Evolutionary conservation across 2,113 vertebrate species (phyloP).

Genomic region (Coreoperca whiteheadi): DNA sequence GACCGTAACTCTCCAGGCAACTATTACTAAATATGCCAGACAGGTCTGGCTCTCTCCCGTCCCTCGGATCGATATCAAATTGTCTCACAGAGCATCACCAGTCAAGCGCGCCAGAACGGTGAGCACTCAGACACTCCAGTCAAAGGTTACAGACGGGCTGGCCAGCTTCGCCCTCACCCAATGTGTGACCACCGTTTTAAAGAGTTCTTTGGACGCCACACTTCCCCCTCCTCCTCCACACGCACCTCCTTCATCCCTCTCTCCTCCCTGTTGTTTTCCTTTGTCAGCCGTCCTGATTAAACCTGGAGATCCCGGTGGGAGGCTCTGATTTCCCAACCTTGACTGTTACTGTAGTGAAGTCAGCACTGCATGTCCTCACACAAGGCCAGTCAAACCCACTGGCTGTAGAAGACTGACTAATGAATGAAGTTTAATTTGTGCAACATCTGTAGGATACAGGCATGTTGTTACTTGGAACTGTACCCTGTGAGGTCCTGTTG

Average conservation of each 20-base stretch:
- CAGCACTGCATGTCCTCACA: slow-evolving; percentile 63
- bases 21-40: slow-evolving; percentile 69
- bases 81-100: slow-evolving; percentile 64
- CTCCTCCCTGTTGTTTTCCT: slow-evolving; percentile 64
- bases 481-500: slow-evolving; percentile 30
- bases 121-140: slow-evolving; percentile 67
- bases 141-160: slow-evolving; percentile 80
- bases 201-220: slow-evolving; percentile 83
- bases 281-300: slow-evolving; percentile 73
- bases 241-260: slow-evolving; percentile 14
- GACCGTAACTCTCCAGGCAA: slow-evolving; percentile 66
- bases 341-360: slow-evolving; percentile 75
- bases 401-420: slow-evolving; percentile 29
- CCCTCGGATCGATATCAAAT: slow-evolving; percentile 71
- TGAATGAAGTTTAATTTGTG: slow-evolving; percentile 45
- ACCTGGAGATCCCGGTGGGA: slow-evolving; percentile 63
- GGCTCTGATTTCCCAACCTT: slow-evolving; percentile 69
- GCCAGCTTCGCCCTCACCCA: slow-evolving; percentile 44
- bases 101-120: slow-evolving; percentile 49
- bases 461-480: slow-evolving; percentile 13
- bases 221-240: not conserved
- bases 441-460: slow-evolving; percentile 52
- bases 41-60: slow-evolving; percentile 50
- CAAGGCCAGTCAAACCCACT: slow-evolving; percentile 40
- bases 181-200: slow-evolving; percentile 76